These are phyloP conservation scores for Ceyx cyanopectus DNA, from an alignment of 2,113 vertebrate genomes.

Conservation along the genomic window DNA sequence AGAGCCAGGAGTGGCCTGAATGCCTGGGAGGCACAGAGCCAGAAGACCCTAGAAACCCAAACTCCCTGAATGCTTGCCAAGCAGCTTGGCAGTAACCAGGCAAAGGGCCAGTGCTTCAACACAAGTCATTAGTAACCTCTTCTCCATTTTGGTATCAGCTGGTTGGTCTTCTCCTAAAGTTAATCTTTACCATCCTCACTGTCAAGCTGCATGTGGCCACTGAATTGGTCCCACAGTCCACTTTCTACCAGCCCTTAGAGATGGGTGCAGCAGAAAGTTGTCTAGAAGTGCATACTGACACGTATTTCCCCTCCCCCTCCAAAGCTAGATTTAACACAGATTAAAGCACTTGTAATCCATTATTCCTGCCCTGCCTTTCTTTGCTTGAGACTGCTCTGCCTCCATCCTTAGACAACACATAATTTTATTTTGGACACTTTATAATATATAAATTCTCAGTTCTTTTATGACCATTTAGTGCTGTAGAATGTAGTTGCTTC, in stretches of 20 bases:
- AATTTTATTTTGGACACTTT: background rate
- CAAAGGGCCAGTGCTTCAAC: background rate
- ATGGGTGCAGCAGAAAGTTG: background rate
- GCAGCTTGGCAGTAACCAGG: constrained; percentile 3
- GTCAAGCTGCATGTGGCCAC: background rate
- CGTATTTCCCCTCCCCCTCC: background rate
- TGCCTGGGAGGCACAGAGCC: background rate
- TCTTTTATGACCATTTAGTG: background rate
- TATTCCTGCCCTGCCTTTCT: background rate
- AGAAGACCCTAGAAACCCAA: background rate
- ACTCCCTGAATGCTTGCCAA: background rate
- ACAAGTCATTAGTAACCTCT: background rate
- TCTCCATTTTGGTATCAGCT: background rate
- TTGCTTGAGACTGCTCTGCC: background rate
- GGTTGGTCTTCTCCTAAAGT: background rate
- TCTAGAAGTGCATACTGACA: background rate
- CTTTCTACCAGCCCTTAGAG: background rate
- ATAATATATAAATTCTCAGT: background rate
- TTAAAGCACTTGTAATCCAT: background rate
- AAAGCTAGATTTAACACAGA: background rate
- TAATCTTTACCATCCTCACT: background rate
- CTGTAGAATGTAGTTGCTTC: background rate
- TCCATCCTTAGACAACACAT: background rate
- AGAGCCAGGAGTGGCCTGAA: background rate
- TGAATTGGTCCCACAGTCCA: background rate